Evolutionary conservation across 1,140 invertebrate species (phyloP).

Genomic region (Drosophila ercepeae): DNA sequence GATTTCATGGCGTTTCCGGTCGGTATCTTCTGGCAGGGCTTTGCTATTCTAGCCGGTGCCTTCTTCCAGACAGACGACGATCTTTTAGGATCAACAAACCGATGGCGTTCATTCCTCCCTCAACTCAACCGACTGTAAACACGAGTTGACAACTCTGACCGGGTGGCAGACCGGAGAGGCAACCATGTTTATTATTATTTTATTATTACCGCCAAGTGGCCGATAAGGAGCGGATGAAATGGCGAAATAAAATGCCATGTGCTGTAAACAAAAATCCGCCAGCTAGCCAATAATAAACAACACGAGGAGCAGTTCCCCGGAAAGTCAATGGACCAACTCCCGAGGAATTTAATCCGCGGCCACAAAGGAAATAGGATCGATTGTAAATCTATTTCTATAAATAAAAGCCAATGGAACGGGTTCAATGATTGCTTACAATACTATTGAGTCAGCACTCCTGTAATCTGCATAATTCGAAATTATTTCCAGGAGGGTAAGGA

Average conservation of each 20-base stretch:
- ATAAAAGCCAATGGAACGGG: conserved; percentile 35
- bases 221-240: conserved; percentile 55
- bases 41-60: conserved; percentile 23
- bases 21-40: background rate
- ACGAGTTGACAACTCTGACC: conserved; percentile 47
- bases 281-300: conserved; percentile 43
- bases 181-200: conserved; percentile 50
- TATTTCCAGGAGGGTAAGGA: background rate
- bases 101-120: conserved; percentile 37
- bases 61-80: background rate
- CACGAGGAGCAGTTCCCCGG: conserved; percentile 5
- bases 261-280: conserved; percentile 29
- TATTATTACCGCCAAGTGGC: conserved; percentile 41
- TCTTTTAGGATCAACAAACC: conserved; percentile 64
- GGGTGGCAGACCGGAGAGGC: conserved; percentile 11
- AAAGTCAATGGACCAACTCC: conserved; percentile 26
- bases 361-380: conserved; percentile 21
- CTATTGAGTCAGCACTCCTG: conserved; percentile 2
- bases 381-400: conserved; percentile 36
- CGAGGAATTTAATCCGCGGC: background rate
- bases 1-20: conserved; percentile 22
- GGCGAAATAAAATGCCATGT: conserved; percentile 11
- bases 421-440: conserved; percentile 39
- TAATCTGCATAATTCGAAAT: conserved; percentile 20
- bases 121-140: conserved; percentile 32